These are phyloP conservation scores for Autographa pulchrina DNA, from an alignment of 2,888 invertebrate genomes.

Conservation along the genomic window DNA sequence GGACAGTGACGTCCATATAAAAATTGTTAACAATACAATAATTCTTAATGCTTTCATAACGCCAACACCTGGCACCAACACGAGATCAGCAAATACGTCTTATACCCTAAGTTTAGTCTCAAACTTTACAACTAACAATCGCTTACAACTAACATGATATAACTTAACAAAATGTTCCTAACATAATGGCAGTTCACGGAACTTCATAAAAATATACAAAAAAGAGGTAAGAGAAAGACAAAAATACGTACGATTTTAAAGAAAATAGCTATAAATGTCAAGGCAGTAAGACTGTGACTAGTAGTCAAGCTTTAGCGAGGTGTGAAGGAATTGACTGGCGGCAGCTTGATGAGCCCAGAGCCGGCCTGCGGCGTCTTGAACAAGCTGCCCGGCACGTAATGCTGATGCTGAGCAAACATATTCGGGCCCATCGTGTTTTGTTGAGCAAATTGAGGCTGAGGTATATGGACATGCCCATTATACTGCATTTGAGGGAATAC, in stretches of 20 bases:
- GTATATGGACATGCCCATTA: slow-evolving; percentile 83
- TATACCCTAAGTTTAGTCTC: slow-evolving; percentile 82
- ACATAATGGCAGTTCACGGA: slow-evolving; percentile 85
- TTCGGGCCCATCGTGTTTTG: slow-evolving; percentile 63
- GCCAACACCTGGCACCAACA: slow-evolving; percentile 83
- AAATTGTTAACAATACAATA: slow-evolving; percentile 86
- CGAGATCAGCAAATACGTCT: slow-evolving; percentile 87
- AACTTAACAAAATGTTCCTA: slow-evolving; percentile 83
- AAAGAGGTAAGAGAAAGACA: slow-evolving; percentile 68
- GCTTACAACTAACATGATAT: slow-evolving; percentile 81
- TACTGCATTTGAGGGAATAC: slow-evolving; percentile 85
- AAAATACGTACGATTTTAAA: slow-evolving; percentile 71
- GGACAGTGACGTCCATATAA: slow-evolving; percentile 88
- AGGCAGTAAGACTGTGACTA: slow-evolving; percentile 64
- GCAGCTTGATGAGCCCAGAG: slow-evolving; percentile 80
- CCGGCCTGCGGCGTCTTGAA: slow-evolving; percentile 81
- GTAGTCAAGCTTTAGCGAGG: slow-evolving; percentile 72
- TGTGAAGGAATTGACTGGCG: slow-evolving; percentile 74
- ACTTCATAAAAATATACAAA: slow-evolving; percentile 73
- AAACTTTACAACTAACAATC: slow-evolving; percentile 81
- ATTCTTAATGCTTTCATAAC: slow-evolving; percentile 89
- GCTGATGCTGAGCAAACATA: slow-evolving; percentile 71
- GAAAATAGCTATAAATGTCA: slow-evolving; percentile 56
- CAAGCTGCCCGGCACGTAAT: slow-evolving; percentile 67
- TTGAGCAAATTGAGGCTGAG: slow-evolving; percentile 76